A percentile compares a stretch with the other conserved stretches of the same genome.
Conservation (phyloP, 1,140 invertebrate genomes). For the Solenopsis invicta region DNA sequence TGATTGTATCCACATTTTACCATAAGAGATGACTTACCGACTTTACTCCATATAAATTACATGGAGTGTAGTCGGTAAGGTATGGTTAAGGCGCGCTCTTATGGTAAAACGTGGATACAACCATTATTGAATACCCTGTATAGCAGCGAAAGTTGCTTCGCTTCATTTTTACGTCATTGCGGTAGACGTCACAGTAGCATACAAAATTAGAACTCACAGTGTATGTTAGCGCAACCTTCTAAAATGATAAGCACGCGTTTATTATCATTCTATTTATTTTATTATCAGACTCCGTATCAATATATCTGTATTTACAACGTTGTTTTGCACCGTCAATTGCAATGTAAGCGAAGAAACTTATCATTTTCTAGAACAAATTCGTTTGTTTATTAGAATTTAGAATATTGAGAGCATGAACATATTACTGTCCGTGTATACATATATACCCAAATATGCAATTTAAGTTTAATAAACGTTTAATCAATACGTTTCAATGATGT, state of each 20-base stretch:
- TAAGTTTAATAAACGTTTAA: too few relatives aligned
- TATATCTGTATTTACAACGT: background rate
- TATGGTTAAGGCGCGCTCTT: too few relatives aligned
- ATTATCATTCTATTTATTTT: constrained; percentile 8
- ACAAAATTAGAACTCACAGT: background rate
- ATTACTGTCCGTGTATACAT: background rate
- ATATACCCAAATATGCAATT: too few relatives aligned
- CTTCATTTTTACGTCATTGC: background rate
- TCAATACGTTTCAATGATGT: too few relatives aligned
- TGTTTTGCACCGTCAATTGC: background rate
- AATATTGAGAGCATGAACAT: background rate
- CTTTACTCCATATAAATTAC: too few relatives aligned
- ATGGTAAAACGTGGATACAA: too few relatives aligned
- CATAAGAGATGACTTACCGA: too few relatives aligned
- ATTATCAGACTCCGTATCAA: background rate
- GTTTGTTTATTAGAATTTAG: background rate
- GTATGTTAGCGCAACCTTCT: background rate
- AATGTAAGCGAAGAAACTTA: background rate
- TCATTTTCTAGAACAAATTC: background rate
- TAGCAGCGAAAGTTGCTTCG: background rate
- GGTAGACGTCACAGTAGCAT: background rate
- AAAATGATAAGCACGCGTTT: constrained; percentile 1
- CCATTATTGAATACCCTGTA: too few relatives aligned
- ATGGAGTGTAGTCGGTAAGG: too few relatives aligned
- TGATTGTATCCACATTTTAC: too few relatives aligned